phyloP scores from a whole-genome alignment of 2,797 vertebrate genomes.

The Myioborus miniatus region DNA sequence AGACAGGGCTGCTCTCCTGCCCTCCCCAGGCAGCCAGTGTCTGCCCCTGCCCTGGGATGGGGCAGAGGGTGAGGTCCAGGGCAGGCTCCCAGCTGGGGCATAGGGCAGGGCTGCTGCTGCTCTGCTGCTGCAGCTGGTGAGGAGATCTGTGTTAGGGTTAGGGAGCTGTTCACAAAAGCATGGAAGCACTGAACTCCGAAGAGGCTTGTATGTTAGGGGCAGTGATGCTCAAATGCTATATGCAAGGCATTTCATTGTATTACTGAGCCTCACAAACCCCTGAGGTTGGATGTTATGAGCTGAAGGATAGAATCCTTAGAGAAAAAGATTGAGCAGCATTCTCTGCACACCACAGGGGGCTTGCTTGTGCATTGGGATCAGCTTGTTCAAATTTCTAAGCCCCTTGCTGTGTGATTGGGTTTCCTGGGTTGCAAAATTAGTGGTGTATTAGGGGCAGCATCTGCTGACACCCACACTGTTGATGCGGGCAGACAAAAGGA shows the following conservation, averaged over 20 bases:
- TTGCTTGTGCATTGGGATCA: neutral
- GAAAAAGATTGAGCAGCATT: neutral
- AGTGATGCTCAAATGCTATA: neutral
- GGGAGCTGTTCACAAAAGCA: fast-evolving
- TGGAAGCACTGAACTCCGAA: neutral
- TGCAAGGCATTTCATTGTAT: neutral
- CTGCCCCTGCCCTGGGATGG: neutral
- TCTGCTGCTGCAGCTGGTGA: neutral
- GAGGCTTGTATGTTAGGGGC: neutral
- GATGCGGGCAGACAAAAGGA: neutral
- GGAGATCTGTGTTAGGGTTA: neutral
- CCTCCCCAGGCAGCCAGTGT: neutral
- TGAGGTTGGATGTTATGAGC: neutral
- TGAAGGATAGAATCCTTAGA: neutral
- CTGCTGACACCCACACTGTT: neutral
- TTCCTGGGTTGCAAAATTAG: neutral
- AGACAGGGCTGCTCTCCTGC: neutral
- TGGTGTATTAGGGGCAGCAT: neutral
- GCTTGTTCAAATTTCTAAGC: neutral
- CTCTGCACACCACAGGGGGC: neutral
- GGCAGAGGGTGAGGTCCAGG: neutral
- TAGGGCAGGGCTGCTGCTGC: neutral
- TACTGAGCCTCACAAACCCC: neutral
- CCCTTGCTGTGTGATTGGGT: neutral
- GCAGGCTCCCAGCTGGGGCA: neutral